phyloP scores from a whole-genome alignment of 1,140 invertebrate genomes.

The Anoplolepis gracilipes region DNA sequence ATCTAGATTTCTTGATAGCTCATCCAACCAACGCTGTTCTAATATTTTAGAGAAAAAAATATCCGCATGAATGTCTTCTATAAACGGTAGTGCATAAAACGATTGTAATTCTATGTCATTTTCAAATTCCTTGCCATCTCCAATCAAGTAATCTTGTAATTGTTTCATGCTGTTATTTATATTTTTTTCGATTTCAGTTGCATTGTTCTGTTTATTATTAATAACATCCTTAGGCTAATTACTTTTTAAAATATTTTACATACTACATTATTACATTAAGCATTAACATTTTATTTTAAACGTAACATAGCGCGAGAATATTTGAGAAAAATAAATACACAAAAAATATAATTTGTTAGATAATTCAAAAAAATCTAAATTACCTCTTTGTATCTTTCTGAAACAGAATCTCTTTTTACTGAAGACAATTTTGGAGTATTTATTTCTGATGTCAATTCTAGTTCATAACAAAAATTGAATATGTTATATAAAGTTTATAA shows the following conservation, averaged over 20 bases:
- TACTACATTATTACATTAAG: conserved; percentile 10
- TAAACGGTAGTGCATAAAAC: conserved; percentile 88
- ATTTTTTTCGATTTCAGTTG: conserved; percentile 65
- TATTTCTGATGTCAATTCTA: conserved; percentile 22
- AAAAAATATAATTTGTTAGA: not conserved
- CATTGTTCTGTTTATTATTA: conserved; percentile 62
- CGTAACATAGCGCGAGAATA: conserved; percentile 5
- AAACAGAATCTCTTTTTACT: not conserved
- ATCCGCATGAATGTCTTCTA: conserved; percentile 86
- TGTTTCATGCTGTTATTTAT: conserved; percentile 82
- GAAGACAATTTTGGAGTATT: not conserved
- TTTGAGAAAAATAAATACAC: not conserved
- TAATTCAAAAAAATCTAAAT: conserved; percentile 7
- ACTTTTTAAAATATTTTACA: not conserved
- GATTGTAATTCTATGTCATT: conserved; percentile 87
- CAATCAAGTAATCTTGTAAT: conserved; percentile 86
- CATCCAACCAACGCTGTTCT: conserved; percentile 80
- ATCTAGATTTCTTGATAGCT: conserved; percentile 62
- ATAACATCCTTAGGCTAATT: conserved; percentile 47
- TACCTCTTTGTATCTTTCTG: conserved; percentile 50
- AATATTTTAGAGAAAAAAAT: conserved; percentile 87
- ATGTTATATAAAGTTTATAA: not conserved
- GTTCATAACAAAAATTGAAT: conserved; percentile 23
- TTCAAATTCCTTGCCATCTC: conserved; percentile 85
- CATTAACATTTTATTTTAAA: not conserved